Evolutionary conservation across 2,797 vertebrate genomes (phyloP).

Genomic region (Brachymystax lenok): DNA sequence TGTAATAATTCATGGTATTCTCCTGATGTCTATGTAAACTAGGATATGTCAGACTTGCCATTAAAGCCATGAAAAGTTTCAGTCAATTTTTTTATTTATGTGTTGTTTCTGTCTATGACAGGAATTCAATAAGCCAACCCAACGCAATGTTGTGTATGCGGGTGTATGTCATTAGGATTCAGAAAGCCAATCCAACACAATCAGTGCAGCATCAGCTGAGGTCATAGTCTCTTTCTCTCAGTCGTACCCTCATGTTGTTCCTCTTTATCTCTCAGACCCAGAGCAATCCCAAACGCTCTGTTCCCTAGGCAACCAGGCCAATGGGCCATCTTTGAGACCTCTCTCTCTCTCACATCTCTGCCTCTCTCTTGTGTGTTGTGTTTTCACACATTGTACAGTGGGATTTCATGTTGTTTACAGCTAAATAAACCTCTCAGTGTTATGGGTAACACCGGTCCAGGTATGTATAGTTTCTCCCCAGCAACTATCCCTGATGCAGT

Average conservation of each 20-base stretch:
- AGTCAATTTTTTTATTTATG: constrained; percentile 3
- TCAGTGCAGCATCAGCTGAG: constrained; percentile 5
- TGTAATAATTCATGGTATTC: background rate
- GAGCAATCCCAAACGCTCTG: constrained; percentile 28
- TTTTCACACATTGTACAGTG: background rate
- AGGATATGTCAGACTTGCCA: background rate
- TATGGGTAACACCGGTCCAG: too few relatives aligned
- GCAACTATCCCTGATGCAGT: background rate
- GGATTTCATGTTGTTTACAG: background rate
- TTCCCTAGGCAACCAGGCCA: constrained; percentile 39
- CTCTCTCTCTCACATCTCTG: background rate
- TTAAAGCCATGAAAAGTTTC: background rate
- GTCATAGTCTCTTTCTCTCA: constrained; percentile 23
- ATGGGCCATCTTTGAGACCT: constrained; percentile 1
- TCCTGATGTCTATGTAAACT: background rate
- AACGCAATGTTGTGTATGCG: constrained; percentile 22
- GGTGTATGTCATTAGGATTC: background rate
- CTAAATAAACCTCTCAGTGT: too few relatives aligned
- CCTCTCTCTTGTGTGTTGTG: background rate
- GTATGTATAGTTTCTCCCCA: too few relatives aligned
- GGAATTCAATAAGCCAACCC: constrained; percentile 33
- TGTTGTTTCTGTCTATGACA: constrained; percentile 22
- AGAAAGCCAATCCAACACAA: background rate
- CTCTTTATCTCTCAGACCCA: constrained; percentile 39
- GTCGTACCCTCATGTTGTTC: constrained; percentile 33